A percentile compares a stretch with the other conserved stretches of the same genome.
phyloP scores from a whole-genome alignment of 35 echinoderm and acorn worm genomes.

The Lytechinus variegatus region DNA sequence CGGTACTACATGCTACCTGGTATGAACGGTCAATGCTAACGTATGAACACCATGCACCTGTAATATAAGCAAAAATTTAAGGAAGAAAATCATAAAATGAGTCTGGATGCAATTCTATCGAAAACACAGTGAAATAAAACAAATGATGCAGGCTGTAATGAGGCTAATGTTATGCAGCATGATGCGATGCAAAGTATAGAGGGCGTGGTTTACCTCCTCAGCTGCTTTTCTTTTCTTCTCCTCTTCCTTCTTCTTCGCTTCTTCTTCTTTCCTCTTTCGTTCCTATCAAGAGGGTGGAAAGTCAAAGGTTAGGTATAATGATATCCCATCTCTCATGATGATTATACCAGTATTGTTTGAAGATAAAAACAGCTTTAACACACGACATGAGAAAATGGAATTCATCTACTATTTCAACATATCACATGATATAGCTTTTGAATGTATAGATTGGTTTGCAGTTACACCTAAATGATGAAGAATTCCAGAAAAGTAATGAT shows the following conservation, averaged over 20 bases:
- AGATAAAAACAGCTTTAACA: too few relatives aligned
- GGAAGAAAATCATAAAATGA: background rate
- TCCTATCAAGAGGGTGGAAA: background rate
- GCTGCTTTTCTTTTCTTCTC: slow-evolving; percentile 11
- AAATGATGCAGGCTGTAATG: background rate
- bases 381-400: too few relatives aligned
- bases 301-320: background rate
- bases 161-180: background rate
- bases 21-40: background rate
- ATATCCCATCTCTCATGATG: too few relatives aligned
- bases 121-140: background rate
- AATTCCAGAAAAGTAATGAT: too few relatives aligned
- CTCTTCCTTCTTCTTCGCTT: background rate
- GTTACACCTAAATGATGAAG: too few relatives aligned
- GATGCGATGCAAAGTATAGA: background rate
- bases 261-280: slow-evolving; percentile 1
- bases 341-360: too few relatives aligned
- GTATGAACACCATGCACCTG: background rate
- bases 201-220: background rate
- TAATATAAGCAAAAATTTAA: background rate
- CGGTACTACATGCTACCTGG: background rate
- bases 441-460: too few relatives aligned
- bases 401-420: too few relatives aligned
- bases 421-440: too few relatives aligned
- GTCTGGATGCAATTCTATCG: background rate